Conservation (phyloP, 2,888 invertebrate species). For the Patella ulyssiponensis region DNA sequence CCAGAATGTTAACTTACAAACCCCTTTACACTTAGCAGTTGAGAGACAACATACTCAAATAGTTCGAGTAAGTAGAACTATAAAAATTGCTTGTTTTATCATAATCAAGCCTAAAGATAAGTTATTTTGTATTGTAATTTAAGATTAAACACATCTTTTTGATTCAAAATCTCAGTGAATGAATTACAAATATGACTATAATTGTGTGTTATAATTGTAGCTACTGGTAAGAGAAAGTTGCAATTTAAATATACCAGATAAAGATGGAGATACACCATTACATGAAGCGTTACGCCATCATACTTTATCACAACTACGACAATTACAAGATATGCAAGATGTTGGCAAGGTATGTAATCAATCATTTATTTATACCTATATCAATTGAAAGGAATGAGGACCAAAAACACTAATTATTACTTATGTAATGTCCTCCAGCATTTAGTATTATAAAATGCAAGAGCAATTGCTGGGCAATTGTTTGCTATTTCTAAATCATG, state of each 20-base stretch:
- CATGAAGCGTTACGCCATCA: slow-evolving; percentile 96
- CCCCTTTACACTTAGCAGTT: slow-evolving; percentile 86
- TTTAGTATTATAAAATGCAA: too few relatives aligned
- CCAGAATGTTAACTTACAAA: slow-evolving; percentile 92
- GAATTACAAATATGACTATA: too few relatives aligned
- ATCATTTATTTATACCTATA: not conserved
- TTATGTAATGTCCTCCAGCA: too few relatives aligned
- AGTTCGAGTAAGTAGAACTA: slow-evolving; percentile 80
- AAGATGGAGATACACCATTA: slow-evolving; percentile 91
- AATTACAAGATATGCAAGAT: slow-evolving; percentile 89
- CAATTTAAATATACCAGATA: slow-evolving; percentile 95
- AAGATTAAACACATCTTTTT: too few relatives aligned
- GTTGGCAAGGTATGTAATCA: slow-evolving; percentile 69
- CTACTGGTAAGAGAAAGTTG: slow-evolving; percentile 92
- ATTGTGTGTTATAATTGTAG: slow-evolving; percentile 69
- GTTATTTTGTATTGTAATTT: too few relatives aligned
- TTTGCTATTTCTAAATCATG: too few relatives aligned
- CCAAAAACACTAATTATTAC: too few relatives aligned
- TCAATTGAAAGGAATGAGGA: not conserved
- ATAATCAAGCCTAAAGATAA: too few relatives aligned
- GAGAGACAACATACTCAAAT: slow-evolving; percentile 98
- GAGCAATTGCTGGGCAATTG: too few relatives aligned
- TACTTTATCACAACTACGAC: slow-evolving; percentile 93
- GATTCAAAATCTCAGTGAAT: too few relatives aligned
- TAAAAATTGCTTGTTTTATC: not conserved